These are phyloP conservation scores for Felis catus DNA, from an alignment of 2,113 vertebrate species.

Conservation along the genomic window F.catus_Fca126_mat1.0 CM031417.1:62518501-62519000, in stretches of 20 bases:
- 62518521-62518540: background rate
- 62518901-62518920: conserved; percentile 42
- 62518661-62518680: background rate
- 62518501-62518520: background rate
- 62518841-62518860: background rate
- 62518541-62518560: background rate
- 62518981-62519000: background rate
- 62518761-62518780: background rate
- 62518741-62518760: background rate
- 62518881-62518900: background rate
- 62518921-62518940: background rate
- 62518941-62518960: background rate
- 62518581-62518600: background rate
- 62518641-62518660: background rate
- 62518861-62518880: background rate
- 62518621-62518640: background rate
- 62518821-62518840: conserved; percentile 28
- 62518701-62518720: background rate
- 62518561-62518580: background rate
- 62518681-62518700: background rate
- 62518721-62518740: background rate
- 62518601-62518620: background rate
- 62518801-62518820: conserved; percentile 41
- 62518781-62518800: background rate
- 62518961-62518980: background rate